Conservation (phyloP, 2,888 invertebrate genomes). For the Drosophila limbata region DNA sequence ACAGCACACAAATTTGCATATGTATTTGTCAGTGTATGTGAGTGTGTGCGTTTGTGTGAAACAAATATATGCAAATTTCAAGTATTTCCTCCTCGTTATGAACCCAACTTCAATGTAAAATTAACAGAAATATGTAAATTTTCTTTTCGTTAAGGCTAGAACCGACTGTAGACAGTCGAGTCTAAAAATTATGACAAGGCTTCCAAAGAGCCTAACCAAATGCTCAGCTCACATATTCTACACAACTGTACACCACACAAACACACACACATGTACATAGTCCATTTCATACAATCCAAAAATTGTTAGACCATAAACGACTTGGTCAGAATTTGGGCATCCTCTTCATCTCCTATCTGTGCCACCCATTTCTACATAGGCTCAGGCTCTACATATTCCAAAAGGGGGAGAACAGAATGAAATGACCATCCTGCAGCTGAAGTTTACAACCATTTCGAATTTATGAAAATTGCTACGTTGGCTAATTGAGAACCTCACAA, state of each 20-base stretch:
- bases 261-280: conserved; percentile 16
- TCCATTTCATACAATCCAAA: conserved; percentile 50
- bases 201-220: conserved; percentile 68
- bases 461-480: conserved; percentile 57
- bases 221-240: conserved; percentile 55
- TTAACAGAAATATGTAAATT: conserved; percentile 84
- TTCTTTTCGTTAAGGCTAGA: conserved; percentile 73
- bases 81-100: conserved; percentile 84
- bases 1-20: conserved; percentile 76
- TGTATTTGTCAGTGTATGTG: conserved; percentile 31
- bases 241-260: conserved; percentile 64
- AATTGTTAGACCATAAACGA: conserved; percentile 66
- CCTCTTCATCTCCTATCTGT: conserved; percentile 1
- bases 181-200: conserved; percentile 61
- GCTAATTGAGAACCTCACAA: conserved; percentile 33
- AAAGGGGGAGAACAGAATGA: conserved; percentile 24
- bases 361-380: conserved; percentile 1
- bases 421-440: conserved; percentile 24
- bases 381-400: conserved; percentile 24
- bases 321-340: conserved; percentile 53
- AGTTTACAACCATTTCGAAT: conserved; percentile 52
- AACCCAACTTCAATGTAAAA: conserved; percentile 83
- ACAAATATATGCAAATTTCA: conserved; percentile 83
- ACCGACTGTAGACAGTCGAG: conserved; percentile 36
- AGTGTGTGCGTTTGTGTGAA: conserved; percentile 45